A percentile compares a stretch with the other conserved stretches of the same genome.
Conservation (phyloP, 2,113 vertebrate genomes). For the Bubo blakistoni region DNA sequence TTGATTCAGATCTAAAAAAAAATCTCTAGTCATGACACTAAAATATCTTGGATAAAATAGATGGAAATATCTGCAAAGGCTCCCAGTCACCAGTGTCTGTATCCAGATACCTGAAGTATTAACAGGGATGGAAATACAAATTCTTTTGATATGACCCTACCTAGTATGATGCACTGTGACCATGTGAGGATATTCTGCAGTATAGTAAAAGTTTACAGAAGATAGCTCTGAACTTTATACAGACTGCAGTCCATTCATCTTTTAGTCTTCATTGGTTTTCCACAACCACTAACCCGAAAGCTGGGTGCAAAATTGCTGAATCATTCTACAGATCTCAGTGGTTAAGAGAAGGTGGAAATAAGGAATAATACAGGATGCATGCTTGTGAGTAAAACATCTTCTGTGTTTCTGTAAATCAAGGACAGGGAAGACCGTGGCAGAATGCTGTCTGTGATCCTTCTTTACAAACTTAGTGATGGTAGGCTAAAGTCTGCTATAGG, state of each 20-base stretch:
- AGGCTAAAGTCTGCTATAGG: neutral
- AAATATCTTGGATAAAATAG: neutral
- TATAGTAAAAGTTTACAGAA: neutral
- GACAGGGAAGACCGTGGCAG: neutral
- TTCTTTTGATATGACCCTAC: too few relatives aligned
- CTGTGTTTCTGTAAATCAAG: neutral
- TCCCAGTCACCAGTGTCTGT: neutral
- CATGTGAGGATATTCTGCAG: neutral
- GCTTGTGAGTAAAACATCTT: neutral
- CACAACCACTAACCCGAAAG: neutral
- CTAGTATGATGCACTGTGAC: neutral
- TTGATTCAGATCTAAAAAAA: neutral
- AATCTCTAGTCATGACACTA: neutral
- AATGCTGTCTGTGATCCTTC: neutral
- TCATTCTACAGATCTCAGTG: neutral
- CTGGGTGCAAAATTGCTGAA: neutral
- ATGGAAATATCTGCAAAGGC: neutral
- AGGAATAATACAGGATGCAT: neutral
- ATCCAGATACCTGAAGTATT: neutral
- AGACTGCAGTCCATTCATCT: neutral
- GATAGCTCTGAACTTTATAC: neutral
- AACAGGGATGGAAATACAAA: neutral
- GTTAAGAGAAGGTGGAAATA: neutral
- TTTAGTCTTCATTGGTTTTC: neutral
- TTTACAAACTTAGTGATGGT: neutral